Base-by-base conservation (phyloP, 2,113 vertebrate species). In the Girardinichthys multiradiatus region DNA sequence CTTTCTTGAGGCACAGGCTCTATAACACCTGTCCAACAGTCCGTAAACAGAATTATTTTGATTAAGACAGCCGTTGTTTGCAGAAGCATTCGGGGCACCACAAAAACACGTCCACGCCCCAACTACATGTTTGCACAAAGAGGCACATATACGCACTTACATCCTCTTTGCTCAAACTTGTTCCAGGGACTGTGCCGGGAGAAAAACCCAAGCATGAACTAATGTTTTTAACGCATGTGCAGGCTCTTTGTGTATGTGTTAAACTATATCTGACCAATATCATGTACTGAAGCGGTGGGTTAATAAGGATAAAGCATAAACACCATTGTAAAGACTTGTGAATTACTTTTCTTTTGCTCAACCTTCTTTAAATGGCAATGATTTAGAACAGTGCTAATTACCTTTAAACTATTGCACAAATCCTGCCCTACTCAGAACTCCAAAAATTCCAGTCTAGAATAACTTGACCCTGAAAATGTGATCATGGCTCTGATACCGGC, bases 31-130 rank as follows among this genome's bases (percentile, higher is more conserved):
- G 42, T 66, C 26, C 57, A 69, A 9, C 72, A 79, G 75, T 79
- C 7, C 10, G 35, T 72, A 37, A 72, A 74, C 59, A 68, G 28
- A 58, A 15, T 58, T 5, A 31, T 54, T 58, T 51, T 68, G 65
- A 68, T 57, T 65, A 54, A 67, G 14, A 26, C 24, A 29, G 59
- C 58, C n/a, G 39, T 83, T 58, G 57, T 80, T 74, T 57, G 13
- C 6, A 42, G 29, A 73, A 45, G 76, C 29, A 33, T 60, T 30
- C 45, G 57, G 29, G 29, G 28, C 6, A 72, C 29, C 31, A 54
- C 35, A 75, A 35, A 70, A 27, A 81, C 42, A 63, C 57, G 69
- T 28, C 14, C 69, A 79, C 81, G n/a, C 68, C 67, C 51, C 24
- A 33, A 19, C 24, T 12, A 58, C 28, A 12, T 5, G 28, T 67